Conservation (phyloP, 2,888 invertebrate genomes). For the Zelleria hepariella region DNA sequence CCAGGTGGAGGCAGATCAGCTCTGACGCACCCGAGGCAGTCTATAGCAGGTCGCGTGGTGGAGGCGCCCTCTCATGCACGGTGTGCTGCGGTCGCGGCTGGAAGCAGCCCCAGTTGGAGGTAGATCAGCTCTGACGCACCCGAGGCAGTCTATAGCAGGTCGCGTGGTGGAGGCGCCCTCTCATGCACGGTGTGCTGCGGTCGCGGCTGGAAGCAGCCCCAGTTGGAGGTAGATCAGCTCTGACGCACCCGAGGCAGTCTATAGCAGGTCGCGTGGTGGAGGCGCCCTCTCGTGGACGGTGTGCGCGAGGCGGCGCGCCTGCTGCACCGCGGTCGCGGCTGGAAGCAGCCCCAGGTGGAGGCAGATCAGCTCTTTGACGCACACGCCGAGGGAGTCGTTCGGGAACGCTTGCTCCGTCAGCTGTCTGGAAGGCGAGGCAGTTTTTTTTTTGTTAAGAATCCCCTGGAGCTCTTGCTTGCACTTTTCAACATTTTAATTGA, state of each 20-base stretch:
- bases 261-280: slow-evolving; percentile 22
- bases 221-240: slow-evolving; percentile 83
- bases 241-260: slow-evolving; percentile 7
- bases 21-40: too few relatives aligned
- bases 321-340: slow-evolving; percentile 86
- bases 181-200: slow-evolving; percentile 62
- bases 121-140: slow-evolving; percentile 90
- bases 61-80: too few relatives aligned
- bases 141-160: too few relatives aligned
- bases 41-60: too few relatives aligned
- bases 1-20: slow-evolving; percentile 87
- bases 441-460: too few relatives aligned
- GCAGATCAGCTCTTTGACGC: slow-evolving; percentile 79
- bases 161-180: too few relatives aligned
- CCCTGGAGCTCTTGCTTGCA: too few relatives aligned
- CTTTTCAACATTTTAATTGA: too few relatives aligned
- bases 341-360: slow-evolving; percentile 88
- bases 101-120: slow-evolving; percentile 86
- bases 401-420: slow-evolving; percentile 54
- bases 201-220: slow-evolving; percentile 84
- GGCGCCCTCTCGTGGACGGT: not conserved
- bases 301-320: slow-evolving; percentile 30
- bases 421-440: slow-evolving; percentile 33
- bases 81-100: slow-evolving; percentile 86
- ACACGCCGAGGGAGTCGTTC: slow-evolving; percentile 36